Percentiles rank a stretch among this genome's conserved stretches.
Conservation (phyloP, 2,113 vertebrate genomes). For the Amphiprion percula region DNA sequence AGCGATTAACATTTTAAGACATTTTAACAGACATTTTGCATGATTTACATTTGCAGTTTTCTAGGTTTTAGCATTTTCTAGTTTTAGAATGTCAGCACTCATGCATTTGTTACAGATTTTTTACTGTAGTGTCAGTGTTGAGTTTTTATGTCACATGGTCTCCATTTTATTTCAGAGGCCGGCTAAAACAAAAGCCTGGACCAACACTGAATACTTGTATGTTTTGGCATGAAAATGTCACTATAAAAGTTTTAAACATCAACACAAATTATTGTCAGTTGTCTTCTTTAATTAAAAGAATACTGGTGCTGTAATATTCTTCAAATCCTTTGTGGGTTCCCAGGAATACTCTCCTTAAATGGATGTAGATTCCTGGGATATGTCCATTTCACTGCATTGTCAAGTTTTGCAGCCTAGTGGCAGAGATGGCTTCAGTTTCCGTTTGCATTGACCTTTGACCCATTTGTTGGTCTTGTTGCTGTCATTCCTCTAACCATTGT, state of each 20-base stretch:
- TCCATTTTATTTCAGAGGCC: too few species aligned
- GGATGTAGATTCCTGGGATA: background rate
- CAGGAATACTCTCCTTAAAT: too few species aligned
- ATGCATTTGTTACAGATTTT: too few species aligned
- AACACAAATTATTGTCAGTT: background rate
- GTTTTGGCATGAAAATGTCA: conserved; percentile 21
- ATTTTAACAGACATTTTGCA: too few species aligned
- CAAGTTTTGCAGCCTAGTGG: background rate
- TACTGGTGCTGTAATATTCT: background rate
- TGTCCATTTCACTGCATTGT: background rate
- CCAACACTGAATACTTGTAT: background rate
- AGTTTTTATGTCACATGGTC: too few species aligned
- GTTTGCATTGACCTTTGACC: conserved; percentile 19
- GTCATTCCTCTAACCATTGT: background rate
- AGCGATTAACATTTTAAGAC: too few species aligned
- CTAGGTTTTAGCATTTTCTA: too few species aligned
- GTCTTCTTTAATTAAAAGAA: background rate
- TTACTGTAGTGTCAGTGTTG: too few species aligned
- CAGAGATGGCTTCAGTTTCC: conserved; percentile 10
- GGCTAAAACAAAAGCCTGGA: too few species aligned
- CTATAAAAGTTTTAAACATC: background rate
- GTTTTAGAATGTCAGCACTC: too few species aligned
- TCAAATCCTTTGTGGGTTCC: background rate
- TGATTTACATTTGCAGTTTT: too few species aligned
- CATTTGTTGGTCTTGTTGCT: background rate